A percentile compares a stretch with the other conserved stretches of the same genome.
Evolutionary conservation across 2,113 vertebrate genomes (phyloP).

Genomic region (Thomomys bottae): DNA sequence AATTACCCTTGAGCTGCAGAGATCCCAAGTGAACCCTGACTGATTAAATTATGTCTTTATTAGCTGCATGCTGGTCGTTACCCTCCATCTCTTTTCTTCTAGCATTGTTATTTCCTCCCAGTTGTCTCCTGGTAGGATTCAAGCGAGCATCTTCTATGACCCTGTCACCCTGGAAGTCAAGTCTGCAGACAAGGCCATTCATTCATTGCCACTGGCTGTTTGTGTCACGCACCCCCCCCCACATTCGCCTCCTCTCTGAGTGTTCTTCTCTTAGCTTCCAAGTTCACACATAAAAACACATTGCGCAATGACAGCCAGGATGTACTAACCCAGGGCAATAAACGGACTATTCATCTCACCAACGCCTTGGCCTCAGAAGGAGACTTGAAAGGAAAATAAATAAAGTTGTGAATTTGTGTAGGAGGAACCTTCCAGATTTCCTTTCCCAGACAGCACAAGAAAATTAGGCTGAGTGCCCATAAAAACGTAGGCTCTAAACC

Average conservation of each 20-base stretch:
- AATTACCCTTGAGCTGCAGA: not conserved
- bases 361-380: slow-evolving; percentile 66
- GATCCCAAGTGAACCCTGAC: not conserved
- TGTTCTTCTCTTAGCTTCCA: slow-evolving; percentile 40
- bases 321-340: slow-evolving; percentile 54
- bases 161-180: slow-evolving; percentile 27
- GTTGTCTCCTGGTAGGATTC: not conserved
- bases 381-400: slow-evolving; percentile 79
- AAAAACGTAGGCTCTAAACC: not conserved
- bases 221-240: not conserved
- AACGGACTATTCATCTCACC: slow-evolving; percentile 71
- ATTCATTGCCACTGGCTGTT: not conserved
- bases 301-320: slow-evolving; percentile 42
- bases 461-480: slow-evolving; percentile 56
- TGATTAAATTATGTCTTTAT: not conserved
- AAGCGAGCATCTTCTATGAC: not conserved
- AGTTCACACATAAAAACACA: slow-evolving; percentile 64
- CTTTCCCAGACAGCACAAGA: slow-evolving; percentile 69
- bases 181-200: not conserved
- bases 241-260: not conserved
- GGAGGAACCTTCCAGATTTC: slow-evolving; percentile 69
- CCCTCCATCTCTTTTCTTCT: not conserved
- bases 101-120: slow-evolving; percentile 8
- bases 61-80: not conserved
- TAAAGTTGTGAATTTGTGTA: slow-evolving; percentile 60